Base-by-base conservation (phyloP, 2,888 invertebrate species). In the Heliconius sara region DNA sequence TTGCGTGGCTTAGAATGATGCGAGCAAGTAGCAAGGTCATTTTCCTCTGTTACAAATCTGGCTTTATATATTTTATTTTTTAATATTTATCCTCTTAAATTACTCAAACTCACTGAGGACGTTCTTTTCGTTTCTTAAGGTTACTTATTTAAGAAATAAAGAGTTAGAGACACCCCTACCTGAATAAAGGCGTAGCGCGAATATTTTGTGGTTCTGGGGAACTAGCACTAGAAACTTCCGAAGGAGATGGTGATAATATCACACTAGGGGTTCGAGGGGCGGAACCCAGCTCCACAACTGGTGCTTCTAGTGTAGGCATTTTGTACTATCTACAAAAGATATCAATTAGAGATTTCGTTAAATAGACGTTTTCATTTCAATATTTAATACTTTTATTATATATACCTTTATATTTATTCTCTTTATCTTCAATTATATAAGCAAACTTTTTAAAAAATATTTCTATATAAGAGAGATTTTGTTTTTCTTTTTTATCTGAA, bases 191-290 rank as follows among this genome's bases (percentile, higher is more conserved):
- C 39, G 95, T 91, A 60, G 91, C 88, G 76, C 90, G 88, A 81
- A 93, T 84, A 82, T 85, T 87, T 30, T 88, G 91, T 9, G 93
- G 93, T 84, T 94, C 95, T 3, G 92, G 91, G 60, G 95, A 94
- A 83, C 95, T 95, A 27, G 93, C 88, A 83, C 91, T 94, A n/a
- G 95, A 94, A 74, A 93, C 89, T 86, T 95, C 95, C 4, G 95
- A 95, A 3, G 93, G 91, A 13, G 95, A 91, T 5, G 94, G 92
- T 7, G 95, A 94, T 4, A 88, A 86, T 47, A 87, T 86, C 10
- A 91, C 84, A 81, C 87, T 92, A 0, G 91, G 91, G 4, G 91
- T 90, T 78, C 86, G 88, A 1, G 94, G 95, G n/a, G 87, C 92
- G 71, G 89, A 91, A 79, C 93, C 95, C 60, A 94, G 85, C 78